Percentiles rank a stretch among this genome's conserved stretches.
These are phyloP conservation scores for Trachops cirrhosus DNA, from an alignment of 2,797 vertebrate species.

Conservation along the genomic window DNA sequence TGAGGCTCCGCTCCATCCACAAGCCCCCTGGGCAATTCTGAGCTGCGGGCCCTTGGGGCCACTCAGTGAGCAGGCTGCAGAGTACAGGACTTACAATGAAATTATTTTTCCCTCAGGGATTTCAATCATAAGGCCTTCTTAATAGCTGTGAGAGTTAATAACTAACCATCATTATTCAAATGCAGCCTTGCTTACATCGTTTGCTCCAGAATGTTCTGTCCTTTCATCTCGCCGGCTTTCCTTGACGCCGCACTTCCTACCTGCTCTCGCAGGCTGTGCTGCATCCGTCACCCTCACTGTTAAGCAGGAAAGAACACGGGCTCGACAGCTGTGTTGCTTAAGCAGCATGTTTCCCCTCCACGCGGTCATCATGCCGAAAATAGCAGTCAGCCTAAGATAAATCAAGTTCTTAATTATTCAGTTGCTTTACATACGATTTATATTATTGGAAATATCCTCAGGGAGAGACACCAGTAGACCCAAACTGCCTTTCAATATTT, in stretches of 20 bases:
- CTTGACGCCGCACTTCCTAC: neutral
- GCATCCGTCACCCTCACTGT: neutral
- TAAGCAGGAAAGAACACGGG: neutral
- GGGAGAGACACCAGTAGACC: slow-evolving; percentile 10
- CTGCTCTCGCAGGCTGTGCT: neutral
- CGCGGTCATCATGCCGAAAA: slow-evolving; percentile 43
- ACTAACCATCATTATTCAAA: neutral
- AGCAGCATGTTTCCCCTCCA: slow-evolving; percentile 46
- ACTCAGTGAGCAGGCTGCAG: neutral
- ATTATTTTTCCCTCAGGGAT: neutral
- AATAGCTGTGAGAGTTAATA: neutral
- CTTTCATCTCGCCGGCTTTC: neutral
- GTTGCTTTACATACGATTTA: slow-evolving; percentile 62
- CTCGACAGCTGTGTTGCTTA: slow-evolving; percentile 37
- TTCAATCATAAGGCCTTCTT: neutral
- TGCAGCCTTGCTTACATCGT: neutral
- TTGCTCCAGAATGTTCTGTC: neutral
- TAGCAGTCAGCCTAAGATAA: slow-evolving; percentile 55
- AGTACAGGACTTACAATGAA: neutral
- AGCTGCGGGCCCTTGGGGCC: neutral
- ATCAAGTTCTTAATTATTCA: slow-evolving; percentile 72
- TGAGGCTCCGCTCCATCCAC: neutral
- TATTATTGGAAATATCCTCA: slow-evolving; percentile 53
- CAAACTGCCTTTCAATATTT: slow-evolving; percentile 24
- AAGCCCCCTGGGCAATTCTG: neutral